Evolutionary conservation across 2,888 invertebrate genomes (phyloP).

Genomic region (Spilosoma lubricipeda): DNA sequence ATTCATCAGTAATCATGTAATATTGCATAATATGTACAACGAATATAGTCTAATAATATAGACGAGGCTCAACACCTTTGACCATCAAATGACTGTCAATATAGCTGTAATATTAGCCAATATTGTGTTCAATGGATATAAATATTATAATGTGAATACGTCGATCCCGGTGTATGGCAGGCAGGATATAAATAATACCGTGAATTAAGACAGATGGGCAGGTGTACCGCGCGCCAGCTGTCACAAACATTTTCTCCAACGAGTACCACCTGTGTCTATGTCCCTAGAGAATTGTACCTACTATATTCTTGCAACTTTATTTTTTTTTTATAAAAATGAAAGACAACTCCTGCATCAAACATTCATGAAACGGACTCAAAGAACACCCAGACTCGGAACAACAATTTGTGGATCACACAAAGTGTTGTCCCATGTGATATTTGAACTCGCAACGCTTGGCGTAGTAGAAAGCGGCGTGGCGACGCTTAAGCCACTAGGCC

Average conservation of each 20-base stretch:
- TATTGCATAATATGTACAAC: background rate
- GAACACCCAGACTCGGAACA: too few species aligned
- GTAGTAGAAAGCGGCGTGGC: too few species aligned
- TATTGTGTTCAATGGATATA: slow-evolving; percentile 1
- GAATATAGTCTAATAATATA: background rate
- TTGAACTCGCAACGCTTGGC: too few species aligned
- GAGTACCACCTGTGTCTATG: slow-evolving; percentile 50
- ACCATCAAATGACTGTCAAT: background rate
- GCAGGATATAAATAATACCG: slow-evolving; percentile 44
- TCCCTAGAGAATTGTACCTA: slow-evolving; percentile 22
- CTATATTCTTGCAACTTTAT: slow-evolving; percentile 12
- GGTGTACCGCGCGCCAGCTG: slow-evolving; percentile 73
- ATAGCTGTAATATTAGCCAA: background rate
- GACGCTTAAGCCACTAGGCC: too few species aligned
- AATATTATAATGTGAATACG: slow-evolving; percentile 8
- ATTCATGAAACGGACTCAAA: too few species aligned
- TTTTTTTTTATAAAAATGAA: too few species aligned
- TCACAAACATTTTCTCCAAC: slow-evolving; percentile 53
- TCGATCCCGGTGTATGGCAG: slow-evolving; percentile 8
- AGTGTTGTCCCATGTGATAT: too few species aligned
- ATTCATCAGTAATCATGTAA: too few species aligned
- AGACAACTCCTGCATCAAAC: too few species aligned
- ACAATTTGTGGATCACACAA: too few species aligned
- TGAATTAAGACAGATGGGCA: slow-evolving; percentile 64
- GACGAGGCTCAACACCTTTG: background rate